Base-by-base conservation (phyloP, 2,797 vertebrate genomes). In the Agapornis canus region DNA sequence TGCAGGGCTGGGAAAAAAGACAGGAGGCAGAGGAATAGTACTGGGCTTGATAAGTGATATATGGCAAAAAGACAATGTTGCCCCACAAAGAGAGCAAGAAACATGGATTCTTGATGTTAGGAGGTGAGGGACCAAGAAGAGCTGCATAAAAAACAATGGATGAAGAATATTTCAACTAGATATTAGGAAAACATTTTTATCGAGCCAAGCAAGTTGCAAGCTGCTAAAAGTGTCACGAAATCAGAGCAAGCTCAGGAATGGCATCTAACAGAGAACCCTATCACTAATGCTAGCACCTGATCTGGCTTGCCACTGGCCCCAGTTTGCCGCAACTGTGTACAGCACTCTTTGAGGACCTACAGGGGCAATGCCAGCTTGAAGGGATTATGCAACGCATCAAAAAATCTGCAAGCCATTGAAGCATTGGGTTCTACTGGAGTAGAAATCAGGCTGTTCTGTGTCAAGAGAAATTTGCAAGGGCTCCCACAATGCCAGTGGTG, bases 211-310 rank as follows among this genome's bases (percentile, higher is more conserved):
- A 90, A 49, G 31, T 57, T 78, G 15, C 43, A 82, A 82, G 25
- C 68, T 72, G 18, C 17, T 45, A n/a, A 40, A 56, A 75, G 26
- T 43, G 16, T 7, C 0, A 0, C 23, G 29, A 35, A 68, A 42
- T 21, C 2, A 0, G 48, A 77, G n/a, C 0, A 0, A 10, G 14
- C 8, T 77, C 18, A 42, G 25, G 39, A 72, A 23, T 56, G 49
- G 19, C 42, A 79, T 45, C n/a, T 64, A 52, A 49, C 17, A 71
- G 61, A 42, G 18, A 69, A 5, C 12, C 29, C 31, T 42, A 15
- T 29, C 52, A 20, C 29, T 73, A 59, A 37, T 83, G 31, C 20
- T 86, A 80, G 29, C 8, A 43, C 12, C 25, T 43, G 21, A 40
- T 14, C 7, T 5, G 14, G 14, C 39, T 87, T 0, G 0, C 31